A percentile compares a stretch with the other conserved stretches of the same genome.
phyloP scores from a whole-genome alignment of 92 coral and sea anemone genomes.

The Parazoanthus swiftii region DNA sequence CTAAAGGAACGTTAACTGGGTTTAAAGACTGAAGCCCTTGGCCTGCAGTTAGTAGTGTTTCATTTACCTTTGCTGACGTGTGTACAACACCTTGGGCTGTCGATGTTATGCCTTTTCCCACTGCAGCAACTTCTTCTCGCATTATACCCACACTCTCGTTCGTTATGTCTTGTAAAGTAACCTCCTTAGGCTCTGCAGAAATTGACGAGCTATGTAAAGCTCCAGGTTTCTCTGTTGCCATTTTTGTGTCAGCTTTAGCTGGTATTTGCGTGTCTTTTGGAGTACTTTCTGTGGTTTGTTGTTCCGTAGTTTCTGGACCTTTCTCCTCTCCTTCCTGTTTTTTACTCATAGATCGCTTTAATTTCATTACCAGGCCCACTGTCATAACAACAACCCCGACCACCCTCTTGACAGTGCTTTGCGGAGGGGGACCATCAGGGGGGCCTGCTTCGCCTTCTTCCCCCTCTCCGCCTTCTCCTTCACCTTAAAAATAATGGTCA shows the following conservation, averaged over 20 bases:
- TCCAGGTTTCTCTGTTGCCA: not conserved
- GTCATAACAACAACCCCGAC: conserved; percentile 69
- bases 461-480: conserved; percentile 49
- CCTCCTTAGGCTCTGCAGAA: not conserved
- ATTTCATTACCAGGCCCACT: conserved; percentile 61
- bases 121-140: not conserved
- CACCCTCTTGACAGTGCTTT: conserved; percentile 60
- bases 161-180: conserved; percentile 15
- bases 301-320: conserved; percentile 11
- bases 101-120: not conserved
- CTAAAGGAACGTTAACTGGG: conserved; percentile 13
- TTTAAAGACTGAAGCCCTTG: conserved; percentile 18
- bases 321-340: conserved; percentile 43
- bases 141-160: conserved; percentile 26
- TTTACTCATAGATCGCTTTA: conserved; percentile 52
- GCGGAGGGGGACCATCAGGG: conserved; percentile 50
- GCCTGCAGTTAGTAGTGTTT: conserved; percentile 16
- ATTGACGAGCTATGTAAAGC: not conserved
- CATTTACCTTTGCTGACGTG: conserved; percentile 9
- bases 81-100: conserved; percentile 11
- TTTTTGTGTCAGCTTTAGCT: not conserved
- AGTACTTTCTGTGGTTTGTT: conserved; percentile 6
- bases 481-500: conserved; percentile 44
- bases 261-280: not conserved
- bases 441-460: conserved; percentile 35